Conservation (phyloP, 2,797 vertebrate species). For the Xyrichtys novacula region DNA sequence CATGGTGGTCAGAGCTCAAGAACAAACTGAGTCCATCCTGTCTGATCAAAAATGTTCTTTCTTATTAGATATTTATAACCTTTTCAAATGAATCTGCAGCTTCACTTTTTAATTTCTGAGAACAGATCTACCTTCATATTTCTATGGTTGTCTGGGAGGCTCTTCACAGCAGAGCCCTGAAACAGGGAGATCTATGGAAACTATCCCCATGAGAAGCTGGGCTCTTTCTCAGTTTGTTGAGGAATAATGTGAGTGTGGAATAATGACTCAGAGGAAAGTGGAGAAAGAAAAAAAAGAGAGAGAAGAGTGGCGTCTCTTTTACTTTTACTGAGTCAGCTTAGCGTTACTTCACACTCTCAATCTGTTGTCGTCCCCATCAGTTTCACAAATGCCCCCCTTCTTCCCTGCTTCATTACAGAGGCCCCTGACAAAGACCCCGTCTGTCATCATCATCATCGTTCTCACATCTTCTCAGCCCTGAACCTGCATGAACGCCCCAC, state of each 20-base stretch:
- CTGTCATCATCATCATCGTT: slow-evolving; percentile 73
- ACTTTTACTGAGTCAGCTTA: slow-evolving; percentile 66
- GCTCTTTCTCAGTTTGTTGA: slow-evolving; percentile 59
- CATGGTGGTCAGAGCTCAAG: too few relatives aligned
- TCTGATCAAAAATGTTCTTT: not conserved
- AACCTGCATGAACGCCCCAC: slow-evolving; percentile 71
- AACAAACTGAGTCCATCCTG: too few relatives aligned
- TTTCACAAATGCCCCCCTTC: slow-evolving; percentile 7
- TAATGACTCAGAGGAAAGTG: slow-evolving; percentile 72
- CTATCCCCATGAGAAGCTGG: slow-evolving; percentile 63
- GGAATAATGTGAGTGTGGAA: slow-evolving; percentile 74
- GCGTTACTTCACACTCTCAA: slow-evolving; percentile 73
- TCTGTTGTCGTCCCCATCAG: slow-evolving; percentile 63
- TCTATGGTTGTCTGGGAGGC: slow-evolving; percentile 49
- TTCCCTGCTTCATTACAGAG: slow-evolving; percentile 60
- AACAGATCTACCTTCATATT: slow-evolving; percentile 58
- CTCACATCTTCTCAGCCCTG: slow-evolving; percentile 72
- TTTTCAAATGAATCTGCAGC: slow-evolving; percentile 12
- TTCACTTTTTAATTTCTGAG: slow-evolving; percentile 33
- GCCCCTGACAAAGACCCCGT: slow-evolving; percentile 78
- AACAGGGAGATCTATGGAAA: slow-evolving; percentile 63
- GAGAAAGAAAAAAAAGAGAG: slow-evolving; percentile 37
- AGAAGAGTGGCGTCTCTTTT: slow-evolving; percentile 66
- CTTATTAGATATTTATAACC: slow-evolving; percentile 2
- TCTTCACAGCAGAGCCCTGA: slow-evolving; percentile 30